Evolutionary conservation across 2,888 invertebrate genomes (phyloP).

Genomic region (Thera obeliscata): DNA sequence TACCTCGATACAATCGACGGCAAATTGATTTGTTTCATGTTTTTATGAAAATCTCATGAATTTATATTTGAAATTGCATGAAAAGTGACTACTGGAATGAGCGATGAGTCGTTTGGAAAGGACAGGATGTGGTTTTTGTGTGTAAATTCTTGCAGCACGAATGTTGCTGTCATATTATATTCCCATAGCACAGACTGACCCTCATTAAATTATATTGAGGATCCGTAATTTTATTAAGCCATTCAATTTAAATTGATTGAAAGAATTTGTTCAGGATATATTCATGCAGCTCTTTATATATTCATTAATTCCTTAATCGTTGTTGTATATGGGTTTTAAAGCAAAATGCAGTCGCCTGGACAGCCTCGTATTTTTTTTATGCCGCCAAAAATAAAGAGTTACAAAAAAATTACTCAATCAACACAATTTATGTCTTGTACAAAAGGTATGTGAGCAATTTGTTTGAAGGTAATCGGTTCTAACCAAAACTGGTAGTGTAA

Average conservation of each 20-base stretch:
- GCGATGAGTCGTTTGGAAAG: constrained; percentile 27
- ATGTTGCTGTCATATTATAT: constrained; percentile 2
- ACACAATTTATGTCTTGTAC: neutral
- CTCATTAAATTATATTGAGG: neutral
- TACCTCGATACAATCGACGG: constrained; percentile 26
- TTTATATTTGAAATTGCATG: constrained; percentile 38
- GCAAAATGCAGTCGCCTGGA: too few relatives aligned
- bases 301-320: too few relatives aligned
- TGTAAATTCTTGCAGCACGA: constrained; percentile 23
- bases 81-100: constrained; percentile 35
- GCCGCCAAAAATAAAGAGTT: too few relatives aligned
- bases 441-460: neutral
- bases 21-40: constrained; percentile 47
- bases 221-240: neutral
- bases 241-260: neutral
- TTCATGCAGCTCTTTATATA: too few relatives aligned
- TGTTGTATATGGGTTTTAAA: too few relatives aligned
- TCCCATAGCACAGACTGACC: neutral
- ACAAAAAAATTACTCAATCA: neutral
- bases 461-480: neutral
- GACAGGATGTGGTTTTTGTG: constrained; percentile 39
- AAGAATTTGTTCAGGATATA: neutral
- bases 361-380: too few relatives aligned
- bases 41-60: constrained; percentile 38
- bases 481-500: neutral